Conservation (phyloP, 2,888 invertebrate genomes). For the Agrochola litura region DNA sequence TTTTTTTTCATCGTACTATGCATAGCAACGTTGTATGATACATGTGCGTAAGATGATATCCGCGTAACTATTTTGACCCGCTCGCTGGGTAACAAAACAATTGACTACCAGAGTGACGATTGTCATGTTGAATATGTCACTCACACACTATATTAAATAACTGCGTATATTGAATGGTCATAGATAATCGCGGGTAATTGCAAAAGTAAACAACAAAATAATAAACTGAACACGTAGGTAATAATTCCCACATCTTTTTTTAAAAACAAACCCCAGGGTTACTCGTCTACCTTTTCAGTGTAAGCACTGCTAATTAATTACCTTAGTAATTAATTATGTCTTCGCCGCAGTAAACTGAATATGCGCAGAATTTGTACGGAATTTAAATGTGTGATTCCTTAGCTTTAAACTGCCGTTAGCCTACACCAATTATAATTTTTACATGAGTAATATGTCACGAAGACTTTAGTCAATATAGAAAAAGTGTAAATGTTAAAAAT, state of each 20-base stretch:
- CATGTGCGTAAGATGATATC: no score
- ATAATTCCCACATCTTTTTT: background rate
- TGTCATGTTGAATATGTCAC: background rate
- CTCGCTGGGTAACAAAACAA: background rate
- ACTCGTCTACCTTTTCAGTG: conserved; percentile 10
- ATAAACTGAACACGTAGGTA: background rate
- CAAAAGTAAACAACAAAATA: background rate
- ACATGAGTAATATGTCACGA: background rate
- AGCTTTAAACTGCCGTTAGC: background rate
- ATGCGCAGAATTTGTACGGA: background rate
- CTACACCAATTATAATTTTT: background rate
- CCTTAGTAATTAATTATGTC: conserved; percentile 29
- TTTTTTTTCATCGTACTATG: no score
- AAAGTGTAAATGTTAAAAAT: background rate
- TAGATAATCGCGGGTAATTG: background rate
- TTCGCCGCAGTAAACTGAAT: conserved; percentile 16
- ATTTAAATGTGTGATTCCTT: conserved; percentile 3
- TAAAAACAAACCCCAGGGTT: background rate
- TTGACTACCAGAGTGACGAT: background rate
- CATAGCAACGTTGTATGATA: no score
- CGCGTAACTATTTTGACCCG: no score
- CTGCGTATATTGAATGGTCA: background rate
- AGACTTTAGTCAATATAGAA: background rate
- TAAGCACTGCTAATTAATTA: conserved; percentile 21
- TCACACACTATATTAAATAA: background rate